Base-by-base conservation (phyloP, 2,113 vertebrate species). In the Corvus hawaiiensis region DNA sequence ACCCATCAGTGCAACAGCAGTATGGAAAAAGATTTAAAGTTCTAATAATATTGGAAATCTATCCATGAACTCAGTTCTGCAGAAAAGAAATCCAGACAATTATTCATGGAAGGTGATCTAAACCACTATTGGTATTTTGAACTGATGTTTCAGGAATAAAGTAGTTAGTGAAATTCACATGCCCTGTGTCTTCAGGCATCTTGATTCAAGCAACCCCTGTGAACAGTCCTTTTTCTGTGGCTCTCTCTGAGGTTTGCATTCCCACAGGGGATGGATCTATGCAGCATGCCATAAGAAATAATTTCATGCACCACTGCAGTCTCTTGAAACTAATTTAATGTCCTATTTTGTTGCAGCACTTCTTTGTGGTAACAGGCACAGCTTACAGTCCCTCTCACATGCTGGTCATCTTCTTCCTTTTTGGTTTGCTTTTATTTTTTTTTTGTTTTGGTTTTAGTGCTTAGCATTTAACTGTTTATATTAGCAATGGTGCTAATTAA, bases 281-380 rank as follows among this genome's bases (percentile, higher is more conserved):
- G 97, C 97, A 98, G 97, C 96, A 94, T 61, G 95, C 97, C 97
- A 96, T 96, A 98, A 98, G 98, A 98, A 98, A 98, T 98, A 97
- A 98, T 98, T 98, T 98, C 98, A 98, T 98, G 98, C 98, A 98
- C 98, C 97, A 96, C 97, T 98, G 98, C 98, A 96, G 97, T 97
- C 97, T 97, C 98, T 98, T 96, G 96, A 98, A 98, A 98, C 98
- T 97, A 98, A 98, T 98, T 98, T 98, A 98, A 96, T 84, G 90
- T 96, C 95, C 97, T 89, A 90, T 98, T 98, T 97, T 97, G 95
- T 97, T 94, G 88, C 96, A 89, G 96, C 84, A 75, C 62, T 95
- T 64, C 92, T 95, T 89, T 93, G 94, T 96, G 93, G 97, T 82
- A 97, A 89, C 84, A 93, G 97, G 48, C 93, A 95, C 68, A 90